These are phyloP conservation scores for Paradoxurus hermaphroditus DNA, from an alignment of 2,113 vertebrate species.

Conservation along the genomic window DNA sequence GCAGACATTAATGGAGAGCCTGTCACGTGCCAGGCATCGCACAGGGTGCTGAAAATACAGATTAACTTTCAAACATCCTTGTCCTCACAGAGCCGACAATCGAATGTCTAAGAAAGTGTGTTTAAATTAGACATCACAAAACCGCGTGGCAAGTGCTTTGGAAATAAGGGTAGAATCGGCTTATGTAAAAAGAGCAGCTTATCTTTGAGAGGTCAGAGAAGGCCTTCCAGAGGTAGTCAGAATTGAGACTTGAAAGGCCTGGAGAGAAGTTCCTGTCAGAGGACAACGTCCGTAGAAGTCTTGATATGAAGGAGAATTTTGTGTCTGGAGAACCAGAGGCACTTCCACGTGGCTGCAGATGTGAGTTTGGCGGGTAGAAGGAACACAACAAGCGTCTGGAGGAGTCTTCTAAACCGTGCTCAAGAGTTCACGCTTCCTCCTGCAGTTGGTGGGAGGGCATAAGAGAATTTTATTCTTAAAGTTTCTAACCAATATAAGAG, in stretches of 20 bases:
- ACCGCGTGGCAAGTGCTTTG: not conserved
- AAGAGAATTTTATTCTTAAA: not conserved
- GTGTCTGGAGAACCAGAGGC: not conserved
- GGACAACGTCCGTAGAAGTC: not conserved
- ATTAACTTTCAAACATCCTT: not conserved
- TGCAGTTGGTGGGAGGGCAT: not conserved
- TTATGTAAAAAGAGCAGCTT: not conserved
- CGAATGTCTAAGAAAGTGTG: not conserved
- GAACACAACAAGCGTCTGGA: not conserved
- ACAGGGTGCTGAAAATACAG: not conserved
- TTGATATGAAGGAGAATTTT: not conserved
- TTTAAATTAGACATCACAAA: slow-evolving; percentile 18
- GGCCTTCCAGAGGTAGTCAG: not conserved
- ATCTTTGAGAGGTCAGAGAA: not conserved
- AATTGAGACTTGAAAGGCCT: not conserved
- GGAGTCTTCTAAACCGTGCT: not conserved
- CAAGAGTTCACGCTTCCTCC: not conserved
- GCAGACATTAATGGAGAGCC: not conserved
- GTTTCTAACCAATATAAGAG: not conserved
- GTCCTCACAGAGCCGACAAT: not conserved
- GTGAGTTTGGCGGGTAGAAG: not conserved
- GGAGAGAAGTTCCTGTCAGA: not conserved
- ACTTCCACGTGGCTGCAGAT: not conserved
- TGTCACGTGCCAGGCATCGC: not conserved
- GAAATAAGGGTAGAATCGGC: not conserved